Percentiles rank a stretch among this genome's conserved stretches.
Evolutionary conservation across 2,797 vertebrate genomes (phyloP).

Genomic region (Paratrypauchen microcephalus): DNA sequence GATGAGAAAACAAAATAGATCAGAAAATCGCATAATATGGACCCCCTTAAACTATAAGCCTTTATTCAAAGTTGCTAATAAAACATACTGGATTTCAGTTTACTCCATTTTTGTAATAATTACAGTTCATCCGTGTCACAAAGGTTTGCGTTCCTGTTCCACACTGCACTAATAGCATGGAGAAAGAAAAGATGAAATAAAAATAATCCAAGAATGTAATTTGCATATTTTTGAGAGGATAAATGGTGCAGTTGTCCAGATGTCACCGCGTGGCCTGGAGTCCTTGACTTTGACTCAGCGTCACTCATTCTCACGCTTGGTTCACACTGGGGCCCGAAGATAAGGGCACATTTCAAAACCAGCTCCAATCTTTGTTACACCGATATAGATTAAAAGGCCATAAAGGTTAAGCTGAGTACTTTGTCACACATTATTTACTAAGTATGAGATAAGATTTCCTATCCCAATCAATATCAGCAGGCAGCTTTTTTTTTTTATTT

Average conservation of each 20-base stretch:
- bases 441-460: background rate
- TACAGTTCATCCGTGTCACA: slow-evolving; percentile 41
- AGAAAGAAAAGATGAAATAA: slow-evolving; percentile 65
- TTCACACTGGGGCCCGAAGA: slow-evolving; percentile 60
- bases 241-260: slow-evolving; percentile 72
- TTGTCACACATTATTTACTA: background rate
- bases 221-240: slow-evolving; percentile 70
- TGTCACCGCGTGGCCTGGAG: slow-evolving; percentile 65
- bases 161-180: no score
- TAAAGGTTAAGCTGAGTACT: background rate
- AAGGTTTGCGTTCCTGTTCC: slow-evolving; percentile 55
- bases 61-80: background rate
- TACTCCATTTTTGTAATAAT: background rate
- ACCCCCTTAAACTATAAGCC: background rate
- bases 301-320: slow-evolving; percentile 51
- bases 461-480: background rate
- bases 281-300: slow-evolving; percentile 34
- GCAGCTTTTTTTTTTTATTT: no score
- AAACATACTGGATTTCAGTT: background rate
- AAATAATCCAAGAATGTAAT: slow-evolving; percentile 69
- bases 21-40: no score
- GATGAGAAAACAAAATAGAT: no score
- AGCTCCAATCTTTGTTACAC: background rate
- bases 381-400: background rate
- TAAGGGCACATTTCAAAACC: slow-evolving; percentile 34